Evolutionary conservation across 2,797 vertebrate species (phyloP).

Genomic region (Anguilla anguilla): DNA sequence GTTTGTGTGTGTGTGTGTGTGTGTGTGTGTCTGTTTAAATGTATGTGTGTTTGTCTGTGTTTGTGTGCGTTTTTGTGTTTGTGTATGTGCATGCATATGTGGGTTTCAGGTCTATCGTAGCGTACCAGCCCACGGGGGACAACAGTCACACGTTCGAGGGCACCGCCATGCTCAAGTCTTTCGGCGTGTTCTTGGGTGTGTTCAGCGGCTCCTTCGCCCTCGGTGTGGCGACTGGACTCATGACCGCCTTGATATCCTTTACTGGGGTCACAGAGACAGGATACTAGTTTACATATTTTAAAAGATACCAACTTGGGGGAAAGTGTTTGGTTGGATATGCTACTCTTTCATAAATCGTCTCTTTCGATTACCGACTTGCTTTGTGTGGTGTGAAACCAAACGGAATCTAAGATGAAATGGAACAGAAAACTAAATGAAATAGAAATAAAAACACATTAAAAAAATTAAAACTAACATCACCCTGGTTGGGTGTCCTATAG

Average conservation of each 20-base stretch:
- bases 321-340: neutral
- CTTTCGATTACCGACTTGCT: neutral
- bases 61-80: neutral
- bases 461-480: no score
- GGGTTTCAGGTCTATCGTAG: conserved; percentile 85
- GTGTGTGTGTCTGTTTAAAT: neutral
- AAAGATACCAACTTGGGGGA: neutral
- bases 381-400: neutral
- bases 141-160: conserved; percentile 95
- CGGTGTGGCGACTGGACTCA: conserved; percentile 89
- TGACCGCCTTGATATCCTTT: conserved; percentile 96
- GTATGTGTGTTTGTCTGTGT: neutral
- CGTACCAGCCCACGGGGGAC: conserved; percentile 90
- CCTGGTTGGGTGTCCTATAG: neutral
- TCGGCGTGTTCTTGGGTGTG: conserved; percentile 91
- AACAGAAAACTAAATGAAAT: no score
- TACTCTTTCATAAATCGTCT: neutral
- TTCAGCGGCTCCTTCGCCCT: conserved; percentile 96
- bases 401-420: neutral
- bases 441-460: no score
- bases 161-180: conserved; percentile 90
- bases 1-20: neutral
- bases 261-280: neutral
- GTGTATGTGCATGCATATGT: neutral
- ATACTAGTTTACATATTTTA: neutral